phyloP scores from a whole-genome alignment of 1,140 invertebrate genomes.

The Sitophilus oryzae region DNA sequence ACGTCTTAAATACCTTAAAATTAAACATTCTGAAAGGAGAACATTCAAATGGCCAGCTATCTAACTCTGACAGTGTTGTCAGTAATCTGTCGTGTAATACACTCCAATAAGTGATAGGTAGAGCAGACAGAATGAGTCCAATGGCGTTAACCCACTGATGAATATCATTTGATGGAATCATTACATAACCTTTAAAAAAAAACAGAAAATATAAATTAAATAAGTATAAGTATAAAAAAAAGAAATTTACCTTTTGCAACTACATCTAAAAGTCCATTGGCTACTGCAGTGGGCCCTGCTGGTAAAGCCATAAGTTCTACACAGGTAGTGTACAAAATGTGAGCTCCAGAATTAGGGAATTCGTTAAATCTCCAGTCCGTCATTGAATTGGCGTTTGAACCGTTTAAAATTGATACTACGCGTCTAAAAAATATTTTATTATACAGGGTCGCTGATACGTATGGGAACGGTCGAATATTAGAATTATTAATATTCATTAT shows the following conservation, averaged over 20 bases:
- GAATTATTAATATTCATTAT: too few relatives aligned
- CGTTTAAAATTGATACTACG: slow-evolving; percentile 37
- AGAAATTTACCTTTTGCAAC: slow-evolving; percentile 64
- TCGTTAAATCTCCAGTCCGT: slow-evolving; percentile 96
- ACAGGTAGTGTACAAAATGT: slow-evolving; percentile 88
- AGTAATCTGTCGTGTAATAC: slow-evolving; percentile 80
- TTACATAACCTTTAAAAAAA: slow-evolving; percentile 60
- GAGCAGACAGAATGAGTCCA: slow-evolving; percentile 78
- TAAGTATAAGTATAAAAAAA: too few relatives aligned
- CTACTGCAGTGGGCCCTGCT: slow-evolving; percentile 69
- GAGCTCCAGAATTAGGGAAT: slow-evolving; percentile 90
- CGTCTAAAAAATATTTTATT: too few relatives aligned
- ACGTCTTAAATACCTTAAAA: too few relatives aligned
- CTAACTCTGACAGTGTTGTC: slow-evolving; percentile 58
- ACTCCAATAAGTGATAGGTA: slow-evolving; percentile 78
- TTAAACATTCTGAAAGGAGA: slow-evolving; percentile 81
- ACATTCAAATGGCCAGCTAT: slow-evolving; percentile 65
- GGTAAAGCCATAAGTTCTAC: slow-evolving; percentile 93
- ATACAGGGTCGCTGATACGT: too few relatives aligned
- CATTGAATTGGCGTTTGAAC: slow-evolving; percentile 29
- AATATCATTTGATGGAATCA: slow-evolving; percentile 72
- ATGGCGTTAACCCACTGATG: slow-evolving; percentile 92
- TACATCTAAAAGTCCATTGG: slow-evolving; percentile 78
- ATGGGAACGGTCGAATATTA: too few relatives aligned
- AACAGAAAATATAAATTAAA: too few relatives aligned